Evolutionary conservation across 2,797 vertebrate genomes (phyloP).

Genomic region (Phaenicophaeus curvirostris): DNA sequence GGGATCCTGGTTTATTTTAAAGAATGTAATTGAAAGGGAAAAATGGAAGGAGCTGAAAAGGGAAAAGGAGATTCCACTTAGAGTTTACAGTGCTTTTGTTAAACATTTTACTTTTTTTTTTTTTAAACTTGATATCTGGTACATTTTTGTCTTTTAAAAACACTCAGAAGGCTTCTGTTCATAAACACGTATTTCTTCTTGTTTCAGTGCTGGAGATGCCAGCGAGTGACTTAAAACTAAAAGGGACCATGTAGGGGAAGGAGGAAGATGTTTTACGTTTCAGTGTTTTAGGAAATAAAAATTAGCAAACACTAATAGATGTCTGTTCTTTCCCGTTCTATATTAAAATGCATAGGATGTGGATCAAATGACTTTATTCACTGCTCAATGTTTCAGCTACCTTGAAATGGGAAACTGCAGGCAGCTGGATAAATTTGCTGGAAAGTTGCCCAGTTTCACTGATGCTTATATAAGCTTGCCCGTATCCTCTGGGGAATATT

Average conservation of each 20-base stretch:
- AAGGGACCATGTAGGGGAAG: background rate
- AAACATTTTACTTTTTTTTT: background rate
- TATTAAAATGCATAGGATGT: constrained; percentile 25
- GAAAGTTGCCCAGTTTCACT: constrained; percentile 30
- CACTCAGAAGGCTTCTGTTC: background rate
- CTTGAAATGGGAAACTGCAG: constrained; percentile 53
- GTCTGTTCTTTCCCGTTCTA: constrained; percentile 34
- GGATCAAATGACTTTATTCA: constrained; percentile 24
- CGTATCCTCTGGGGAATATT: constrained; percentile 14
- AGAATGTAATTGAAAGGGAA: background rate
- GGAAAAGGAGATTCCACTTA: background rate
- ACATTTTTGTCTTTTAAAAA: background rate
- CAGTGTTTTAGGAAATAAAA: constrained; percentile 25
- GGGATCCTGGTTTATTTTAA: background rate
- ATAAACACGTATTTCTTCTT: background rate
- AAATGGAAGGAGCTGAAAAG: background rate
- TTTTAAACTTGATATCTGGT: background rate
- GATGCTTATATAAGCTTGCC: constrained; percentile 35
- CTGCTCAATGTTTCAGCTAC: constrained; percentile 22
- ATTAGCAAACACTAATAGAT: constrained; percentile 34
- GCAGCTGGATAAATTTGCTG: constrained; percentile 17
- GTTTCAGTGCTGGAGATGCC: background rate
- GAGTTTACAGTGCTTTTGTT: background rate
- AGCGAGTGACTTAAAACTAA: background rate
- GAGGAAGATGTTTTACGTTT: background rate